Evolutionary conservation across 2,888 invertebrate species (phyloP).

Genomic region (Nephrotoma appendiculata): DNA sequence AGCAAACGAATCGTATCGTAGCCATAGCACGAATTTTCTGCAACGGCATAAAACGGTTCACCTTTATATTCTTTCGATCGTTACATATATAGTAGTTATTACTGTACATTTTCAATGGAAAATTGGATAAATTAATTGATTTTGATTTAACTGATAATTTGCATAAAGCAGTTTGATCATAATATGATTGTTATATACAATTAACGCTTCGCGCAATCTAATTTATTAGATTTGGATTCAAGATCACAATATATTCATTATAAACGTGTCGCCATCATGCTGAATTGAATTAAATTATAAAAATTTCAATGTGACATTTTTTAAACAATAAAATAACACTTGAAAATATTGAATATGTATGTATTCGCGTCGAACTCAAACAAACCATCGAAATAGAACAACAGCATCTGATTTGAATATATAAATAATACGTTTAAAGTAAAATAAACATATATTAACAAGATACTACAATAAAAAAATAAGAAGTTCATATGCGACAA

Average conservation of each 20-base stretch:
- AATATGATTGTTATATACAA: not conserved
- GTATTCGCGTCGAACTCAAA: not conserved
- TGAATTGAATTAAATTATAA: not conserved
- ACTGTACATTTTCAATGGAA: not conserved
- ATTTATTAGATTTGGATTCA: not conserved
- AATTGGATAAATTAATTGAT: not conserved
- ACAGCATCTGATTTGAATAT: not conserved
- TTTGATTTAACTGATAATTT: not conserved
- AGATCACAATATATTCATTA: not conserved
- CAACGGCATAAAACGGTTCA: not conserved
- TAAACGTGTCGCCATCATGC: not conserved
- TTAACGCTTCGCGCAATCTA: not conserved
- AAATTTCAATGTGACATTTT: not conserved
- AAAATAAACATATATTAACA: not conserved
- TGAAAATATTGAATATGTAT: not conserved
- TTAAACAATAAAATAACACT: not conserved
- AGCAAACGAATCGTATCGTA: not conserved
- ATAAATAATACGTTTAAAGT: not conserved
- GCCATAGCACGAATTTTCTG: not conserved
- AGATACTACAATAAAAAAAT: not conserved
- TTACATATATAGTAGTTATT: not conserved
- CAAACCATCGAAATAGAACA: not conserved
- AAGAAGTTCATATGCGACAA: not conserved
- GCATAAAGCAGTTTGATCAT: not conserved
- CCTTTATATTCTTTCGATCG: not conserved